These are phyloP conservation scores for Sebastes schlegelii DNA, from an alignment of 2,113 vertebrate species.

Conservation along the genomic window DNA sequence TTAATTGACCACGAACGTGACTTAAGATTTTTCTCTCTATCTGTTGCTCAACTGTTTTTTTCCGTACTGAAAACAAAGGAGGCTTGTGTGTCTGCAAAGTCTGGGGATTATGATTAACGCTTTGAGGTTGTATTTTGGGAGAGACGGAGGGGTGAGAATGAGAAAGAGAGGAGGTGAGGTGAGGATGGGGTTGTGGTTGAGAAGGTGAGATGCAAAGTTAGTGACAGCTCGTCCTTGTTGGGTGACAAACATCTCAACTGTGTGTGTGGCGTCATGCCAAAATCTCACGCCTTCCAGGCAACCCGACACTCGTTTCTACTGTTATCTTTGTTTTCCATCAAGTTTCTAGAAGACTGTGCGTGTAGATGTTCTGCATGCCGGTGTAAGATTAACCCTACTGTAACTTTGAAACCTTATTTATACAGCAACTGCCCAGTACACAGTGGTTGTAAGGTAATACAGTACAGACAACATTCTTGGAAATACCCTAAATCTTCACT, in stretches of 20 bases:
- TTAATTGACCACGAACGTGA: conserved; percentile 77
- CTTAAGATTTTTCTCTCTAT: conserved; percentile 69
- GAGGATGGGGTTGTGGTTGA: neutral
- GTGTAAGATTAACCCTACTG: conserved; percentile 14
- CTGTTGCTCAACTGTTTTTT: conserved; percentile 37
- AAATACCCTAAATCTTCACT: conserved; percentile 1
- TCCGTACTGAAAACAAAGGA: conserved; percentile 65
- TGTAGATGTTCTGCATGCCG: conserved; percentile 19
- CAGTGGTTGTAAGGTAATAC: conserved; percentile 14
- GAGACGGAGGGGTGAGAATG: conserved; percentile 23
- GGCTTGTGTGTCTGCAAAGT: conserved; percentile 63
- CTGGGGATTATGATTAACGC: conserved; percentile 65
- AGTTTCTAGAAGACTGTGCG: conserved; percentile 12
- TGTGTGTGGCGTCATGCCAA: conserved; percentile 24
- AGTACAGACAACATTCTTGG: neutral
- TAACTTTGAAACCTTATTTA: conserved; percentile 18
- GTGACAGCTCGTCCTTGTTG: neutral
- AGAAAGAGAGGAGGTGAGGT: neutral
- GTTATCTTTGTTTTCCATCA: conserved; percentile 54
- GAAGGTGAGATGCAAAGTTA: neutral
- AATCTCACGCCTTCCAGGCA: conserved; percentile 27
- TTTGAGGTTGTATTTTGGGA: conserved; percentile 49
- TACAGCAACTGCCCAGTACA: neutral
- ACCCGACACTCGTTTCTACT: conserved; percentile 40
- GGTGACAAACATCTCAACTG: conserved; percentile 13